A percentile compares a stretch with the other conserved stretches of the same genome.
Conservation (phyloP, 2,797 vertebrate species). For the Anisognathus igniventris region DNA sequence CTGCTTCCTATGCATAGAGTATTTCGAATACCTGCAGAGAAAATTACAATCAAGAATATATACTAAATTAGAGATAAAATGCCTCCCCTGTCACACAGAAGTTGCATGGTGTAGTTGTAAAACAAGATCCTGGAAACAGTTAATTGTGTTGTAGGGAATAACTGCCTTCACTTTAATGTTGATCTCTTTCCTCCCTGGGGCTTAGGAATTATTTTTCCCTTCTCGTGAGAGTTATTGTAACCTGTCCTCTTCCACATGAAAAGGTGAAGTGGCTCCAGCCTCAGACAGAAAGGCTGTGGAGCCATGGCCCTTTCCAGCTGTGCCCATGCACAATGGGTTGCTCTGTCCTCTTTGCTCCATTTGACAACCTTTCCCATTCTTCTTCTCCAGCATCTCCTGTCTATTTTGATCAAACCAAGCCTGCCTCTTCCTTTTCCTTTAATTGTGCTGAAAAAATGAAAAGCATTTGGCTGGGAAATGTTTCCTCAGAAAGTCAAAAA, state of each 20-base stretch:
- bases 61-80: not conserved
- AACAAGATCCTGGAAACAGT: not conserved
- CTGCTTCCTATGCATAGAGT: not conserved
- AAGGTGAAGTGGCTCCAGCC: not conserved
- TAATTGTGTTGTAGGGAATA: not conserved
- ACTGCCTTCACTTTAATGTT: not conserved
- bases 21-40: not conserved
- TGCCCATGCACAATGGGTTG: not conserved
- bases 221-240: not conserved
- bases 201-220: not conserved
- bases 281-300: not conserved
- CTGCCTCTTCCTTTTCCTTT: conserved; percentile 68
- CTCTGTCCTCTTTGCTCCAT: not conserved
- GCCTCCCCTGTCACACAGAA: not conserved
- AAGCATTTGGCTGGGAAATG: conserved; percentile 21
- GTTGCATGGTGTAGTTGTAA: not conserved
- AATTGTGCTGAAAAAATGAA: conserved; percentile 63
- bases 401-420: conserved; percentile 43
- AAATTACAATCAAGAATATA: not conserved
- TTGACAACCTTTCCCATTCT: not conserved
- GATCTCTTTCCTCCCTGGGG: not conserved
- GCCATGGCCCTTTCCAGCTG: not conserved
- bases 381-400: conserved; percentile 18
- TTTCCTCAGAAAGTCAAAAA: conserved; percentile 41
- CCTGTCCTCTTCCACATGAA: not conserved